These are phyloP conservation scores for Amiota mariae DNA, from an alignment of 2,888 invertebrate species.

Conservation along the genomic window DNA sequence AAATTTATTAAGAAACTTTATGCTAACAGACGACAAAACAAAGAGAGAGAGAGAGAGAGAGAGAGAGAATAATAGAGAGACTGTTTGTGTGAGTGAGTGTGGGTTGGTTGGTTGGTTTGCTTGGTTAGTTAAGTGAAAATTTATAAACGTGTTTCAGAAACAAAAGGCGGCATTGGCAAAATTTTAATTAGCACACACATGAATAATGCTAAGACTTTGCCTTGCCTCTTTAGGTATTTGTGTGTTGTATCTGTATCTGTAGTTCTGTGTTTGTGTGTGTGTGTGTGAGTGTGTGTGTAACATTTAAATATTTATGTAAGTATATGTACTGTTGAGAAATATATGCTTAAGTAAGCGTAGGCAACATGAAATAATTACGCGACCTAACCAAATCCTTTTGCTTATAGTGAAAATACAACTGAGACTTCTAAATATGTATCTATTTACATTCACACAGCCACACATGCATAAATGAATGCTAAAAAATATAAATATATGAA, in stretches of 20 bases:
- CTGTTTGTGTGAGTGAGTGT: background rate
- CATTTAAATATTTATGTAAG: constrained; percentile 4
- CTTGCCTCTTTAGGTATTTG: constrained; percentile 44
- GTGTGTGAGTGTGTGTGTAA: background rate
- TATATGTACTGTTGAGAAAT: background rate
- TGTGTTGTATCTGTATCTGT: constrained; percentile 26
- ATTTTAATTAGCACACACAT: constrained; percentile 61
- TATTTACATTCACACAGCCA: constrained; percentile 35
- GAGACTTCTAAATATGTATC: constrained; percentile 25
- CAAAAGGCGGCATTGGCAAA: constrained; percentile 61
- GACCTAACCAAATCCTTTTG: constrained; percentile 59
- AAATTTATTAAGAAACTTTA: constrained; percentile 1
- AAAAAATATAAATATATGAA: background rate
- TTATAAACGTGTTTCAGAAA: constrained; percentile 22
- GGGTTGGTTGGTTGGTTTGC: background rate
- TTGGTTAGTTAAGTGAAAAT: background rate
- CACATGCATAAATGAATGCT: constrained; percentile 20
- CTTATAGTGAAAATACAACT: constrained; percentile 32
- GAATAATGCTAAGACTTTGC: constrained; percentile 41
- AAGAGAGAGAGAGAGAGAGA: background rate
- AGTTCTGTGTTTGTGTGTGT: no score
- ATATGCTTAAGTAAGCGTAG: constrained; percentile 34
- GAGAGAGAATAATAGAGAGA: background rate
- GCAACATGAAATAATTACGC: constrained; percentile 67
- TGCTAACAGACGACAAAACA: background rate